A percentile compares a stretch with the other conserved stretches of the same genome.
phyloP scores from a whole-genome alignment of 2,888 invertebrate genomes.

The Branchipolynoe longqiensis region DNA sequence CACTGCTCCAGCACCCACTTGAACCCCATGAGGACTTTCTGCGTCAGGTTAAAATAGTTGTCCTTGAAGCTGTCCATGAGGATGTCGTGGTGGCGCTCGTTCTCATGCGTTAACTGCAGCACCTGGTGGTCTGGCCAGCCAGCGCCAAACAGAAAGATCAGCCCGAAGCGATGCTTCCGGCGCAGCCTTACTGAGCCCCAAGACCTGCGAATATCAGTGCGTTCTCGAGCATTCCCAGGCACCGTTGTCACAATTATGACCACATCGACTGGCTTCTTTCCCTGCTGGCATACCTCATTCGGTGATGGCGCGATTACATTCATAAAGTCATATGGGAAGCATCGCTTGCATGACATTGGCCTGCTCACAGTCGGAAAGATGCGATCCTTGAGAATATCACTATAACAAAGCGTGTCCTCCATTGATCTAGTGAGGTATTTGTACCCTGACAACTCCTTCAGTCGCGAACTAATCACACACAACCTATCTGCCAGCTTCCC shows the following conservation, averaged over 20 bases:
- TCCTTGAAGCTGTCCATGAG: constrained; percentile 5
- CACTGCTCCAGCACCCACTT: constrained; percentile 16
- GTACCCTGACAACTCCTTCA: too few species aligned
- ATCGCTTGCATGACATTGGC: not conserved
- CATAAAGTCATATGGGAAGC: constrained; percentile 31
- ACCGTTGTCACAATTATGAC: constrained; percentile 4
- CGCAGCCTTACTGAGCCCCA: not conserved
- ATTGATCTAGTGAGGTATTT: not conserved
- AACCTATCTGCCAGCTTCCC: too few species aligned
- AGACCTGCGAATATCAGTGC: not conserved
- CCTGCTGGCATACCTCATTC: not conserved
- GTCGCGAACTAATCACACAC: too few species aligned
- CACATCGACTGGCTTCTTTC: not conserved
- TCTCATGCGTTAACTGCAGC: not conserved
- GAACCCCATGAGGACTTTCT: constrained; percentile 15
- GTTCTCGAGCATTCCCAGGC: not conserved
- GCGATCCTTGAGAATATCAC: not conserved
- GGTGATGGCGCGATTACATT: not conserved
- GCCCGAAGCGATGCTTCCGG: not conserved
- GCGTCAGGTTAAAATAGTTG: constrained; percentile 14
- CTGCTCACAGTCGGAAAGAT: not conserved
- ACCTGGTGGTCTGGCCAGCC: constrained; percentile 13
- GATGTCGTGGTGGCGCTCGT: not conserved
- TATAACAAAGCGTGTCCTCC: not conserved
- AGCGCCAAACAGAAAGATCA: not conserved